Conservation (phyloP, 2,888 invertebrate genomes). For the Pollenia amentaria region DNA sequence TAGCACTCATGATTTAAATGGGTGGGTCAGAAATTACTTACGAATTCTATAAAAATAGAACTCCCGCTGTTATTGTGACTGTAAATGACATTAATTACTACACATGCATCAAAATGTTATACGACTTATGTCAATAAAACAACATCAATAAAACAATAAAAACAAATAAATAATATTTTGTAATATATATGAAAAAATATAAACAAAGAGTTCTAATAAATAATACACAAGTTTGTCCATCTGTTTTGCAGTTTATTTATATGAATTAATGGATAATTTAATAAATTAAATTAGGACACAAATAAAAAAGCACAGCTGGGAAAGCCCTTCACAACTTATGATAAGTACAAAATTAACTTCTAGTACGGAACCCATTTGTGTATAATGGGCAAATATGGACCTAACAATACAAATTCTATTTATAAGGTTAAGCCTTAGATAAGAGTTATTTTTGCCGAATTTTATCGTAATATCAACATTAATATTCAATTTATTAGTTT, state of each 20-base stretch:
- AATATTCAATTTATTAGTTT: no score
- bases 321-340: no score
- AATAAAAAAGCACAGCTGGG: neutral
- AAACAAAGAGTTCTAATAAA: slow-evolving; percentile 23
- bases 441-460: no score
- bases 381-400: no score
- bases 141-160: slow-evolving; percentile 8
- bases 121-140: slow-evolving; percentile 39
- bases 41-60: slow-evolving; percentile 4
- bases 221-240: neutral
- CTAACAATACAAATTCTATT: no score
- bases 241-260: slow-evolving; percentile 2
- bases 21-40: neutral
- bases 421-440: no score
- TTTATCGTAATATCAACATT: no score
- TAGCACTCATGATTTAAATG: neutral
- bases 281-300: neutral
- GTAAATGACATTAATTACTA: slow-evolving; percentile 40
- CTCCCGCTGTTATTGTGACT: slow-evolving; percentile 39
- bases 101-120: slow-evolving; percentile 40
- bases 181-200: slow-evolving; percentile 25
- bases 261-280: neutral
- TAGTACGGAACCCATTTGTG: no score
- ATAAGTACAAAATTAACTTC: no score
- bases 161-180: slow-evolving; percentile 15